These are phyloP conservation scores for Macroglossus sobrinus DNA, from an alignment of 2,113 vertebrate genomes.

Conservation along the genomic window DNA sequence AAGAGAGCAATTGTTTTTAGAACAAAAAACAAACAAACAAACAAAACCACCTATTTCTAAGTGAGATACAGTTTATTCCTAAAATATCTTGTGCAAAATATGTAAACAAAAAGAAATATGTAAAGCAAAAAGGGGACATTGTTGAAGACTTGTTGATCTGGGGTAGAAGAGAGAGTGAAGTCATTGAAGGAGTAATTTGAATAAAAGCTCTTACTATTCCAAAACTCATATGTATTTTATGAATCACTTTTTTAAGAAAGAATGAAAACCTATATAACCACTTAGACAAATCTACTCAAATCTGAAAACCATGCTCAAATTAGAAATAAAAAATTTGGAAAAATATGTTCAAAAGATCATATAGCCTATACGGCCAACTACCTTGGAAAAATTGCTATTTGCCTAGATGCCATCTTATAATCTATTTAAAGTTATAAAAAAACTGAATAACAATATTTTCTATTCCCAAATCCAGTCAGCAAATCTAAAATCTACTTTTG, in stretches of 20 bases:
- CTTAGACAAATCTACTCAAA: constrained; percentile 32
- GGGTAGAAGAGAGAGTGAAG: not conserved
- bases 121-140: not conserved
- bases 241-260: constrained; percentile 19
- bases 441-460: not conserved
- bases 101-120: not conserved
- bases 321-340: not conserved
- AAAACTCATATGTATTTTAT: not conserved
- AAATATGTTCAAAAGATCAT: constrained; percentile 27
- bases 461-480: not conserved
- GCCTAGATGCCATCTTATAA: not conserved
- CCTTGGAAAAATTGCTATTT: constrained; percentile 14
- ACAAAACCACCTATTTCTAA: not conserved
- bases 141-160: not conserved
- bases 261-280: not conserved
- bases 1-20: not conserved
- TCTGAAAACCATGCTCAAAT: constrained; percentile 37
- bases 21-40: not conserved
- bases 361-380: not conserved
- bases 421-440: constrained; percentile 1
- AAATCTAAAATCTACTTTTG: not conserved
- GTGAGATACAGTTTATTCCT: not conserved
- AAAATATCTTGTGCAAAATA: not conserved
- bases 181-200: not conserved
- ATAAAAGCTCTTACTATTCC: constrained; percentile 24